Base-by-base conservation (phyloP, 2,888 invertebrate species). In the Ophion costatus region DNA sequence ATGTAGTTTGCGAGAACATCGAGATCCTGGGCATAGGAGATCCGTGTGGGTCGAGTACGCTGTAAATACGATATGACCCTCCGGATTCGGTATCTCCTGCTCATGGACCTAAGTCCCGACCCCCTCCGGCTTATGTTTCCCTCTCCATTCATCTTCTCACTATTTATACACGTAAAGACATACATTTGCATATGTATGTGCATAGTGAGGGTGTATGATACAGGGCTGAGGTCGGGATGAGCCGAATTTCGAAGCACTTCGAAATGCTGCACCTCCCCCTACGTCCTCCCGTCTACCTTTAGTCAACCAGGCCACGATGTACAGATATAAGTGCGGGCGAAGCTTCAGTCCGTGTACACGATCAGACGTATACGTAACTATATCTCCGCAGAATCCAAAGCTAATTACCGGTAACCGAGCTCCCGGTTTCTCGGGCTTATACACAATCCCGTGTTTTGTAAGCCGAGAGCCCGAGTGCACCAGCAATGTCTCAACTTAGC, bases 391-490 rank as follows among this genome's bases (percentile, higher is more conserved):
- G 42, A 70, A 70, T 83, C 69, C 73, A 33, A 45, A 59, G 80
- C 83, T 85, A 85, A 83, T 85, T 85, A 85, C 70, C 80, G 69
- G 22, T 69, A 74, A 57, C 79, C 42, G 76, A 85, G 83, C 81
- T 84, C 85, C 81, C 88, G 91, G 90, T 90, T 90, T 88, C 89
- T 75, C 79, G 84, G 89, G 90, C 90, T 74, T 59, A 61, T 78
- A 66, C 91, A 91, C 92, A 90, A 90, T 91, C 90, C 88, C 83
- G 88, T 90, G 90, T 92, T 92, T 92, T 91, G 91, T 91, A 92
- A 92, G 89, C 87, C 89, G 91, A 92, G 85, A 69, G 88, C 89
- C 87, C 89, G 91, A 92, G 85, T 64, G 88, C 89, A 86, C 86
- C 85, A 83, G 84, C 85, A 77, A 87, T 84, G 84, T 91, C 90